phyloP scores from a whole-genome alignment of 2,888 invertebrate species.

The Hymenopus coronatus region DNA sequence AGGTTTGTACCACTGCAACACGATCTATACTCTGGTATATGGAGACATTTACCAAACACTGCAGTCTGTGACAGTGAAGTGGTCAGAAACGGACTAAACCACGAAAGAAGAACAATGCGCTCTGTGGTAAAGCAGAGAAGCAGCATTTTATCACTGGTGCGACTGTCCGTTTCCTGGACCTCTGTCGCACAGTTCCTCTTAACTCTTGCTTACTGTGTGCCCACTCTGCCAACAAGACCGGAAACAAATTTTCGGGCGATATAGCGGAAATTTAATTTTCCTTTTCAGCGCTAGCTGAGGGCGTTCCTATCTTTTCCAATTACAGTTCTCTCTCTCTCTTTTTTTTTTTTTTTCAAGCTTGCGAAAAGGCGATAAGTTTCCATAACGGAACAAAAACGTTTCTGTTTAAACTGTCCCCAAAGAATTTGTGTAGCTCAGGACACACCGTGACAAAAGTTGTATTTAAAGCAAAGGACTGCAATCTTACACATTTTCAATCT shows the following conservation, averaged over 20 bases:
- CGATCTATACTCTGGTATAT: too few species aligned
- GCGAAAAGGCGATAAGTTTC: background rate
- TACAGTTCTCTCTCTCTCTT: background rate
- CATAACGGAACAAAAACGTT: background rate
- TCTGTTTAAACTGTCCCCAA: background rate
- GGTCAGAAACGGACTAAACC: background rate
- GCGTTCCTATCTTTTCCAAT: background rate
- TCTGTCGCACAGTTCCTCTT: background rate
- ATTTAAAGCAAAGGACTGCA: too few species aligned
- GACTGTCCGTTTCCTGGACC: background rate
- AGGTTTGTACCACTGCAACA: too few species aligned
- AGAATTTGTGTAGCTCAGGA: too few species aligned
- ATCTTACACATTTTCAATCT: too few species aligned
- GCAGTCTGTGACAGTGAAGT: background rate
- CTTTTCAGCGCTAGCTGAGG: background rate
- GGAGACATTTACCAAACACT: too few species aligned
- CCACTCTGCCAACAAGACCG: background rate
- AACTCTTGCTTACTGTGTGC: background rate
- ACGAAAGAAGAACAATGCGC: background rate
- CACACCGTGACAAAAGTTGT: too few species aligned
- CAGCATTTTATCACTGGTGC: background rate
- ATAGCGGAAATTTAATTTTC: conserved; percentile 1
- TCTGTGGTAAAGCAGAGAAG: background rate
- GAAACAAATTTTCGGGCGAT: conserved; percentile 4
- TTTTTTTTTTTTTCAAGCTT: background rate